Evolutionary conservation across 1,140 invertebrate species (phyloP).

Genomic region (Alviniconcha marisindica): DNA sequence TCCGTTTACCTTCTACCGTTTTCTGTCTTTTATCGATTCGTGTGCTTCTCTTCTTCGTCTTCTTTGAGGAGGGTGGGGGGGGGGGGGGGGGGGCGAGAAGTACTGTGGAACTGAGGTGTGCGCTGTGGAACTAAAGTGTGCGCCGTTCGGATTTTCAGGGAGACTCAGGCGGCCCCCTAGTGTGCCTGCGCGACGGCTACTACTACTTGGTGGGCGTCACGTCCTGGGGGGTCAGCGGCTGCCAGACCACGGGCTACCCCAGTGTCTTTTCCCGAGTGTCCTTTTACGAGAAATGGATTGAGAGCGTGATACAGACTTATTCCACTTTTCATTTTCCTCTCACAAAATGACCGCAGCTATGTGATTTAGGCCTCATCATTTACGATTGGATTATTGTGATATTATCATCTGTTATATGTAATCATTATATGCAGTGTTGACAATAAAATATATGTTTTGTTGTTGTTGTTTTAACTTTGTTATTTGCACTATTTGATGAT

Average conservation of each 20-base stretch:
- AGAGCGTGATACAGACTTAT: conserved; percentile 54
- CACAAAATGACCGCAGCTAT: background rate
- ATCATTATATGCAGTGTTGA: background rate
- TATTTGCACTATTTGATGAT: background rate
- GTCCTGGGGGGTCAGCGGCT: conserved; percentile 73
- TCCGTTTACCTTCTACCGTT: too few species aligned
- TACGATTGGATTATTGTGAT: background rate
- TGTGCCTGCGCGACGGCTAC: conserved; percentile 58
- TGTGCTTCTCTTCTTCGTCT: too few species aligned
- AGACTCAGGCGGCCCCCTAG: conserved; percentile 68
- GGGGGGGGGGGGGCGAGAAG: too few species aligned
- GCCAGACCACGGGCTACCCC: conserved; percentile 71
- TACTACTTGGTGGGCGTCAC: conserved; percentile 72
- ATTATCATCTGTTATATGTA: conserved; percentile 16
- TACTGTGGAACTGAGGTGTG: too few species aligned
- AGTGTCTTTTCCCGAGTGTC: conserved; percentile 74
- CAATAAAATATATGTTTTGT: background rate
- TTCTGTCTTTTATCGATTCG: too few species aligned
- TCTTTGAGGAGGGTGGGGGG: too few species aligned
- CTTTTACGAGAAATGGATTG: conserved; percentile 72
- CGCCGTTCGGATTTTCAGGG: conserved; percentile 65
- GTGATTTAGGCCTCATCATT: background rate
- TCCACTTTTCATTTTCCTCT: conserved; percentile 20
- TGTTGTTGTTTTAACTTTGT: background rate
- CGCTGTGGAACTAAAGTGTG: too few species aligned